Base-by-base conservation (phyloP, 2,888 invertebrate genomes). In the Meandrusa payeni region DNA sequence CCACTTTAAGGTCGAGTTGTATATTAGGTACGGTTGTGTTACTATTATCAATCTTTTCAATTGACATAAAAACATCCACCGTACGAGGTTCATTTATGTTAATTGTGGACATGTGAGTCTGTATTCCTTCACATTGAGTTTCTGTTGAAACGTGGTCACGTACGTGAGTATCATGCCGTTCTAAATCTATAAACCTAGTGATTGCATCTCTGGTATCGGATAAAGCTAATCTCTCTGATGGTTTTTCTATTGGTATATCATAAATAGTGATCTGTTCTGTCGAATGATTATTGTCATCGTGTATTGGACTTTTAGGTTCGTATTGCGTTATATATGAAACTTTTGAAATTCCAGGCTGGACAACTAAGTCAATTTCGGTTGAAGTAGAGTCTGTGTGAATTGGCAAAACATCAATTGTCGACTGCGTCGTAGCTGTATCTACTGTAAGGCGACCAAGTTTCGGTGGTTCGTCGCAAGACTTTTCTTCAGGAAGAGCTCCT, bases 11-110 rank as follows among this genome's bases (percentile, higher is more conserved):
- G 20, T 83, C 76, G 15, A 78, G 54, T 50, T 72, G 63, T 2
- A 85, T 65, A 54, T 70, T 71, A 2, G 86, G 83, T 48, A 77
- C 63, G 1, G 52, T 46, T 47, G 64, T 62, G 3, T 63, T 61
- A 10, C 40, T 47, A 4, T 55, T 50, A 47, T 69, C 66, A 15
- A 65, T 60, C 61, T 81, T 81, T 7, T 66, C 58, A 15, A 86
- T 57, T 26, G 80, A 73, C 61, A 83, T 63, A 27, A 75, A 68
- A 50, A 86, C 78, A 17, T 86, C 80, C 9, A 85, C 55, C 12
- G 73, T 73, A 54, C 78, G 68, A 28, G 58, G 50, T 26, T 56
- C 48, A 61, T 66, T 0, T 61, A 54, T 2, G 29, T 36, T 24
- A 13, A 9, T 15, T 27, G 29, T 19, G 24, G 32, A 7, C 5